Conservation (phyloP, 1,140 invertebrate species). For the Heliconius congener region DNA sequence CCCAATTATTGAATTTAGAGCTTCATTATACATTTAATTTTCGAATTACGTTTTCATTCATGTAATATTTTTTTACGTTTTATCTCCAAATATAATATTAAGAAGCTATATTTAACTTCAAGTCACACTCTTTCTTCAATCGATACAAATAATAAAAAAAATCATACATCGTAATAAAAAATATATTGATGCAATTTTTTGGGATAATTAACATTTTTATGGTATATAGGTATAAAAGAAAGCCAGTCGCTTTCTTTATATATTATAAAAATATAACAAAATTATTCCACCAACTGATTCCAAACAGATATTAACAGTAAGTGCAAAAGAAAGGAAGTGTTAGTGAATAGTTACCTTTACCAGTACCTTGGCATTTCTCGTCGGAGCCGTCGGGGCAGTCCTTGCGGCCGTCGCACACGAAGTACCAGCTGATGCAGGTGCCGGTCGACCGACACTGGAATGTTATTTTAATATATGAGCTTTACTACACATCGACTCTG, state of each 20-base stretch:
- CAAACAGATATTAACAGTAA: background rate
- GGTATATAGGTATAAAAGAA: no score
- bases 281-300: background rate
- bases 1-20: no score
- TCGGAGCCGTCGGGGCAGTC: slow-evolving; percentile 94
- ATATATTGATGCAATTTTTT: no score
- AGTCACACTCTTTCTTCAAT: no score
- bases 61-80: no score
- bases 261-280: background rate
- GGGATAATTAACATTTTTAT: no score
- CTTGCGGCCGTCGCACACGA: slow-evolving; percentile 94
- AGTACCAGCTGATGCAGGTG: slow-evolving; percentile 94
- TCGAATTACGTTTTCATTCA: background rate
- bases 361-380: slow-evolving; percentile 86
- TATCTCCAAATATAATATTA: no score
- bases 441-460: slow-evolving; percentile 89
- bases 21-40: no score
- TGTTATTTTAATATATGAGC: background rate
- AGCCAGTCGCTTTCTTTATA: no score
- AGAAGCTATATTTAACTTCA: no score
- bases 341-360: slow-evolving; percentile 73
- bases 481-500: background rate
- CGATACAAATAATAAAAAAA: no score
- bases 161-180: no score
- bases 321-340: slow-evolving; percentile 50